A percentile compares a stretch with the other conserved stretches of the same genome.
Conservation (phyloP, 23 tunicate species). For the Clavelina lepadiformis region DNA sequence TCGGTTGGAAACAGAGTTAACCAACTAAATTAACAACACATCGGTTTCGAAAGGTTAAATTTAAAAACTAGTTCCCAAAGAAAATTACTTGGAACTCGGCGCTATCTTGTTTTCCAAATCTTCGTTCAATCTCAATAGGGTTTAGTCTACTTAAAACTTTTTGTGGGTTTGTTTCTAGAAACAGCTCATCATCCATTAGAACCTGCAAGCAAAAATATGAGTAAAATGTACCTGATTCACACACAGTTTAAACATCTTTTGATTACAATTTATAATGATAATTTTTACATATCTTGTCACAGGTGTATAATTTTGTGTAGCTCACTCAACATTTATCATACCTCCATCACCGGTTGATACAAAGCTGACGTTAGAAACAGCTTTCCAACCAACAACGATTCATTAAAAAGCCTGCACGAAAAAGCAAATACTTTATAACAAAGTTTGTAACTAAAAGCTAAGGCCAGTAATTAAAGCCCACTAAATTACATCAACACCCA, state of each 20-base stretch:
- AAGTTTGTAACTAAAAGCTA: neutral
- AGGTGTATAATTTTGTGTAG: no score
- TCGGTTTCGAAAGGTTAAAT: neutral
- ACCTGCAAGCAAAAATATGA: constrained; percentile 41
- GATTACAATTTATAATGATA: no score
- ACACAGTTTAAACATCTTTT: no score
- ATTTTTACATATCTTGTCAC: no score
- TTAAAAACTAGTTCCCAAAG: neutral
- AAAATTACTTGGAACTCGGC: constrained; percentile 59
- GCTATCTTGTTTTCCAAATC: constrained; percentile 71
- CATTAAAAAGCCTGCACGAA: constrained; percentile 68
- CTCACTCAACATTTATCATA: no score
- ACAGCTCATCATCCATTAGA: constrained; percentile 86
- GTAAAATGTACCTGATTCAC: no score
- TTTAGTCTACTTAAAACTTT: constrained; percentile 58
- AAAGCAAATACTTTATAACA: neutral
- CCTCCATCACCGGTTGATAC: constrained; percentile 91
- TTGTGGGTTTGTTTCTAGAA: constrained; percentile 70
- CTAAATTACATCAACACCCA: constrained; percentile 6
- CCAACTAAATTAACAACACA: neutral
- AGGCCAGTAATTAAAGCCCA: neutral
- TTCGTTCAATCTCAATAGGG: constrained; percentile 52
- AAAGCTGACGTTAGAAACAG: constrained; percentile 83
- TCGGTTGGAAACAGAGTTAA: no score
- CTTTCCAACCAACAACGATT: constrained; percentile 63